A percentile compares a stretch with the other conserved stretches of the same genome.
phyloP scores from a whole-genome alignment of 2,888 invertebrate species.

The Corythucha ciliata region DNA sequence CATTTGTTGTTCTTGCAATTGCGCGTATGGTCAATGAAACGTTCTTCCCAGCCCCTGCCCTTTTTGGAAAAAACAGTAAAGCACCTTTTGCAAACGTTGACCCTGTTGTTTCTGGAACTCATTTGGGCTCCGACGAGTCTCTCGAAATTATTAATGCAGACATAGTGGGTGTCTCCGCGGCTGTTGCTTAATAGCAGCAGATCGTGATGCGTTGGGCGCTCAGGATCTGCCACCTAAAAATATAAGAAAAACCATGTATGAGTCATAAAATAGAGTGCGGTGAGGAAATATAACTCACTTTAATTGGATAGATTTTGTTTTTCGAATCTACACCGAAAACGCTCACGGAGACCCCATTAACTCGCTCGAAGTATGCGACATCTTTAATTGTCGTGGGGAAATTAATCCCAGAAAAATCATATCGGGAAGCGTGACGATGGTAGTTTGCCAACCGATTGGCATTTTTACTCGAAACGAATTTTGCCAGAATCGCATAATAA shows the following conservation, averaged over 20 bases:
- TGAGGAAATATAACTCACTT: no score
- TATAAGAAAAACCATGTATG: no score
- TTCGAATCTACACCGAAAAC: constrained; percentile 5
- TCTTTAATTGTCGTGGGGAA: constrained; percentile 4
- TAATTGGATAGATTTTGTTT: constrained; percentile 7
- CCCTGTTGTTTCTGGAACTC: background rate
- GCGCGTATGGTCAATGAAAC: background rate
- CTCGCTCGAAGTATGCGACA: constrained; percentile 2
- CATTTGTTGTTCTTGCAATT: background rate
- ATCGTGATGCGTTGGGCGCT: background rate
- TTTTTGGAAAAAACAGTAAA: background rate
- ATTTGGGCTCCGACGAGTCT: background rate
- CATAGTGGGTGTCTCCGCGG: background rate
- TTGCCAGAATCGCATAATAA: constrained; percentile 1
- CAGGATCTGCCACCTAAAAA: background rate
- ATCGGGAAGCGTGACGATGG: background rate
- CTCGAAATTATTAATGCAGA: background rate
- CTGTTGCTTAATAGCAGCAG: background rate
- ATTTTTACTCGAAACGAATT: background rate
- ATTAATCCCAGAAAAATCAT: constrained; percentile 2
- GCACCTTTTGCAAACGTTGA: constrained; percentile 1
- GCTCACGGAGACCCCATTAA: background rate
- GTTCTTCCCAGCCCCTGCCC: background rate
- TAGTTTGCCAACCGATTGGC: background rate
- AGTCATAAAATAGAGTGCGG: no score